phyloP scores from a whole-genome alignment of 2,888 invertebrate species.

The Amphipoea oculea region DNA sequence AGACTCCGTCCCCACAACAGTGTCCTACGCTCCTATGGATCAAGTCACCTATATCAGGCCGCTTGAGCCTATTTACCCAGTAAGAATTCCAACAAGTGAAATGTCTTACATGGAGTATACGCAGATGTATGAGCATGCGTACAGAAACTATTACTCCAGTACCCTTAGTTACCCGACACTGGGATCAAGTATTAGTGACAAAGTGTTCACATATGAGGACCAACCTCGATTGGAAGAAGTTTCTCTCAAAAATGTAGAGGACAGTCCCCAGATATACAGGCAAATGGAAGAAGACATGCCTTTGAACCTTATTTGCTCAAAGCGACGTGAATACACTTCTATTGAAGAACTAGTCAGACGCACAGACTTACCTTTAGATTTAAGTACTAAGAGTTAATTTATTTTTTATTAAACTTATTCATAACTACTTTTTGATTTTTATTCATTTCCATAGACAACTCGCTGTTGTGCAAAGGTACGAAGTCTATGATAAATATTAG shows the following conservation, averaged over 20 bases:
- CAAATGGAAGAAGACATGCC: slow-evolving; percentile 81
- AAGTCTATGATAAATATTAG: slow-evolving; percentile 72
- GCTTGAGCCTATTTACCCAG: slow-evolving; percentile 78
- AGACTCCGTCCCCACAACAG: slow-evolving; percentile 70
- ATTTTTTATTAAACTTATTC: slow-evolving; percentile 65
- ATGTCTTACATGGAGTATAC: slow-evolving; percentile 86
- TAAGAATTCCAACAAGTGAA: slow-evolving; percentile 82
- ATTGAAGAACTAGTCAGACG: slow-evolving; percentile 84
- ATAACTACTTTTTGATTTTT: slow-evolving; percentile 34
- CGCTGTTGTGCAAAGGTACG: slow-evolving; percentile 16
- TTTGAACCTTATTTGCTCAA: slow-evolving; percentile 84
- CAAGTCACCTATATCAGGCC: slow-evolving; percentile 79
- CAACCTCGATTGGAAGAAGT: slow-evolving; percentile 72
- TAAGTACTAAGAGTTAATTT: slow-evolving; percentile 90
- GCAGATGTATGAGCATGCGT: slow-evolving; percentile 87
- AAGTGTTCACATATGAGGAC: slow-evolving; percentile 78
- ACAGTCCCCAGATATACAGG: slow-evolving; percentile 63
- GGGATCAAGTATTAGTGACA: slow-evolving; percentile 78
- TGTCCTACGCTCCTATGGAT: slow-evolving; percentile 74
- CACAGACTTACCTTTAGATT: slow-evolving; percentile 91
- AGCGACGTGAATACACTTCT: slow-evolving; percentile 80
- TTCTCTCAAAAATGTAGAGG: slow-evolving; percentile 65
- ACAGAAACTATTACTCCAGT: slow-evolving; percentile 82
- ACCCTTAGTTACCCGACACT: slow-evolving; percentile 78
- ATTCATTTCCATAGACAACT: slow-evolving; percentile 36